Base-by-base conservation (phyloP, 1,140 invertebrate species). In the Diuraphis noxia region DNA sequence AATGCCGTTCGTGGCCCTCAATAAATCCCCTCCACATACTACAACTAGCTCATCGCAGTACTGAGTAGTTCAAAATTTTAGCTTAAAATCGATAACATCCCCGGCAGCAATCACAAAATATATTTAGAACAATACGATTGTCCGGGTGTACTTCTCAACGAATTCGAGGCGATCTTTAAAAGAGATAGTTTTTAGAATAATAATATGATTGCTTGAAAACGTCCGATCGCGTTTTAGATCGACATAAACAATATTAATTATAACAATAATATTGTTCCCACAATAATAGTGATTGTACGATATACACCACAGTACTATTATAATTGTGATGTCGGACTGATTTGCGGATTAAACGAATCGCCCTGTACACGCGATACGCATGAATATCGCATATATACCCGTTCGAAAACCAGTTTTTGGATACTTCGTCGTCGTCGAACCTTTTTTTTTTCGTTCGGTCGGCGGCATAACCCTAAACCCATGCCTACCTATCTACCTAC, bases 371-470 rank as follows among this genome's bases (percentile, higher is more conserved):
- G 41, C 30, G n/a, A 46, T 85, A 85, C 41, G 43, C 82, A 85
- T 7, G 43, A 88, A 63, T 40, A 88, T 56, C 86, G 36, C 34
- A 38, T 56, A 84, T 86, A 49, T 86, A 88, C 49, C 56, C 49
- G 86, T 88, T 52, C 52, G 36, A 63, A 88, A 88, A 88, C 86
- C 86, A 88, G 86, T 88, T 88, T 88, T 88, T 36, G 86, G 40
- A 56, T 63, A 63, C 63, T 88, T 88, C 86, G 49, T 88, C 23
- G 86, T 88, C 13, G 38, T 63, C 25, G 86, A 88, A 88, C 86
- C 86, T 88, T 88, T 88, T 88, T 88, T 86, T 86, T 86, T 41
- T 30, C 23, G 36, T 49, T 86, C 21, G 1, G 10, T n/a, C 36
- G 49, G 86, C 7, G 30, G 56, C 56, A 72, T 72, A 72, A 72